phyloP scores from a whole-genome alignment of 2,797 vertebrate species.

The Muscicapa comitata region DNA sequence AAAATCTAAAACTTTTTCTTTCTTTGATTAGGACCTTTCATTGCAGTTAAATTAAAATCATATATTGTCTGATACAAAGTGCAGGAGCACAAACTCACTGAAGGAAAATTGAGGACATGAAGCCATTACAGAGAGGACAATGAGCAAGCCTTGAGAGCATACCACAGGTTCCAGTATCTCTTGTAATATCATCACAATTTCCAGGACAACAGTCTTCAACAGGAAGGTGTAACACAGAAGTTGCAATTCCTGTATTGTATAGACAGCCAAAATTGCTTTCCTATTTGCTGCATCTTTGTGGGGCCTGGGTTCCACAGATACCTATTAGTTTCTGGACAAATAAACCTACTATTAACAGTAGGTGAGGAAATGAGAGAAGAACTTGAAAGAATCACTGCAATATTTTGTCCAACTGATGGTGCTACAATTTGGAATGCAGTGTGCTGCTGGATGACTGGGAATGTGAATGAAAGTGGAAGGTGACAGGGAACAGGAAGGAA shows the following conservation, averaged over 20 bases:
- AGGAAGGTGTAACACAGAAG: not conserved
- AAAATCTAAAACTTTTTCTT: not conserved
- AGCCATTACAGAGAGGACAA: not conserved
- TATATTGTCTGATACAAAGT: not conserved
- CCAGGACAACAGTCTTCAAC: not conserved
- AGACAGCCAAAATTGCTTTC: not conserved
- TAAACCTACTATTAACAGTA: not conserved
- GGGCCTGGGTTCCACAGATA: not conserved
- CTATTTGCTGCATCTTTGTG: not conserved
- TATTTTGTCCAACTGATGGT: not conserved
- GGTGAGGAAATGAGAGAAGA: not conserved
- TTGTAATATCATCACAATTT: not conserved
- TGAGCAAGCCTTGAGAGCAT: not conserved
- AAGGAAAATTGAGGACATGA: not conserved
- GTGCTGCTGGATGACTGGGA: not conserved
- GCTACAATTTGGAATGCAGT: not conserved
- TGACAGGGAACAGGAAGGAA: not conserved
- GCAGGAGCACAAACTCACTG: not conserved
- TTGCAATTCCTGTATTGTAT: not conserved
- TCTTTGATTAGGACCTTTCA: not conserved
- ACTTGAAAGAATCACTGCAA: not conserved
- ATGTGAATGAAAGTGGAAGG: not conserved
- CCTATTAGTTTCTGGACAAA: not conserved
- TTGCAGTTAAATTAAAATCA: not conserved
- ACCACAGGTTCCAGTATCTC: not conserved